Evolutionary conservation across 2,797 vertebrate species (phyloP), one percentile per base, ranked within the genome.

Genomic region (Sphenopsis melanotis): DNA sequence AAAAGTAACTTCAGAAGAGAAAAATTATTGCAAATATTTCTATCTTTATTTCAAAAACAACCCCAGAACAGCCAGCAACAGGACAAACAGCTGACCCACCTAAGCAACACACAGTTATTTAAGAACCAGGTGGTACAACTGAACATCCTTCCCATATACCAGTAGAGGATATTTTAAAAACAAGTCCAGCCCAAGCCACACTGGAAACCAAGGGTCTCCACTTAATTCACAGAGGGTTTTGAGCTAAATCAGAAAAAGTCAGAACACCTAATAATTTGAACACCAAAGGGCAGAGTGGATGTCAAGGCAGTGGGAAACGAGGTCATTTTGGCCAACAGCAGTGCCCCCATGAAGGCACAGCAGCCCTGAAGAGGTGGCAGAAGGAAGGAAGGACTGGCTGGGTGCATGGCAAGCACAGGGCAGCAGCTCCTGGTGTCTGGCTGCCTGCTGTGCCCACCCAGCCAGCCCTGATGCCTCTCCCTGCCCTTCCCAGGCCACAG

Each of bases 401-500:
- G 8, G 17, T 4, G 18, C 21, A 24, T 0, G 5, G 59, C 44
- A 39, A 53, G 46, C 11, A 2, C 4, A 30, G 53, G 47, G 29
- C 74, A 83, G 60, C 47, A 74, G 64, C 22, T 83, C 74, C 39
- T 23, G 39, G 34, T 0, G 1, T 32, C 70, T 16, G 1, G 26
- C 44, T 59, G 20, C 15, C 13, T 18, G 2, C 0, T 3, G 3
- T 6, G 6, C 47, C 47, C 30, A 27, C 8, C 27, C 34, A 36
- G 21, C 19, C 37, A 32, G 37, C 47, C 59, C 76, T 14, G 16
- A 52, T 46, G 30, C n/a, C 66, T 11, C 70, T 14, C 39, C 30
- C 32, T 6, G 22, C 49, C 7, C 0, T 32, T n/a, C 29, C 26
- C 36, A 22, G 44, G 11, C 42, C 3, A 0, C 0, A 0, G 60